phyloP scores from a whole-genome alignment of 2,888 invertebrate species.

The Cerceris ruficornis region DNA sequence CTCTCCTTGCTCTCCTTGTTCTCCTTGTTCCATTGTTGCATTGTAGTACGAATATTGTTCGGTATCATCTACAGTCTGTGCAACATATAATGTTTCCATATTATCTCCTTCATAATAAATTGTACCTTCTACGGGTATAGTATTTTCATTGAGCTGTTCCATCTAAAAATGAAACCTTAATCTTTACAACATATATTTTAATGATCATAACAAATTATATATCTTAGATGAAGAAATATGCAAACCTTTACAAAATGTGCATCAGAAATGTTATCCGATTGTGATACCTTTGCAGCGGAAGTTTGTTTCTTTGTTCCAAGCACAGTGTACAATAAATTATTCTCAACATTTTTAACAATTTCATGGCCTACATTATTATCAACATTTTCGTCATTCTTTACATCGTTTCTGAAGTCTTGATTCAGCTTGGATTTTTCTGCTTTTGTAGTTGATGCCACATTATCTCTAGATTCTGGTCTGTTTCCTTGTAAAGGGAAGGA shows the following conservation, averaged over 20 bases:
- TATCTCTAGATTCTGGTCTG: conserved; percentile 44
- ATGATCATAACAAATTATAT: not conserved
- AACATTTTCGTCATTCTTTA: conserved; percentile 50
- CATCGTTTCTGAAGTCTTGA: conserved; percentile 53
- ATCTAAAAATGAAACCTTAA: conserved; percentile 64
- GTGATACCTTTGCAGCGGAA: conserved; percentile 48
- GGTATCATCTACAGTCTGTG: conserved; percentile 71
- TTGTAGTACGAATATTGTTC: conserved; percentile 72
- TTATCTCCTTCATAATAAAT: conserved; percentile 80
- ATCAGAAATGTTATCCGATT: conserved; percentile 58
- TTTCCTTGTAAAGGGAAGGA: conserved; percentile 33
- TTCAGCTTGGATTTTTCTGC: conserved; percentile 40
- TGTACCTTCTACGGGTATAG: conserved; percentile 76
- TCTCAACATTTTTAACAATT: conserved; percentile 77
- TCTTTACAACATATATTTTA: not conserved
- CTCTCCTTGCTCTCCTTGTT: conserved; percentile 76
- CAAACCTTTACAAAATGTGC: conserved; percentile 72
- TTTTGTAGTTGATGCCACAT: conserved; percentile 43
- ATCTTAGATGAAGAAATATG: conserved; percentile 8
- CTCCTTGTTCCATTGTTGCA: conserved; percentile 70
- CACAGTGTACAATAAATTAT: conserved; percentile 79
- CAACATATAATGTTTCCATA: conserved; percentile 76
- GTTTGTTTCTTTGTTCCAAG: conserved; percentile 76
- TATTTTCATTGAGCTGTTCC: conserved; percentile 74
- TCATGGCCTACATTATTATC: conserved; percentile 70